A percentile compares a stretch with the other conserved stretches of the same genome.
Evolutionary conservation across 2,797 vertebrate species (phyloP).

Genomic region (Alauda arvensis): DNA sequence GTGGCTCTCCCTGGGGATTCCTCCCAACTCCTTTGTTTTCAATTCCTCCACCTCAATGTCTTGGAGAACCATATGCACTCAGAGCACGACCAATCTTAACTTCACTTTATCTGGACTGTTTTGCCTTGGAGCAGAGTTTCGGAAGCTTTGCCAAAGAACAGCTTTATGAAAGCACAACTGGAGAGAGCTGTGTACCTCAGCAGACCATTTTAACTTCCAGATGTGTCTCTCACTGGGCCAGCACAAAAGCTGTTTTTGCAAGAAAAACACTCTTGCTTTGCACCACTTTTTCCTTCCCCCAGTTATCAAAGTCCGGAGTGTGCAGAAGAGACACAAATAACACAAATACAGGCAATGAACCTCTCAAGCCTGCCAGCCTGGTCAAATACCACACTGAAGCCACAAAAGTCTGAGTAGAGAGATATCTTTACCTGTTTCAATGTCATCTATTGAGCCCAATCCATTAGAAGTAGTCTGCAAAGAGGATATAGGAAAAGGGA

Average conservation of each 20-base stretch:
- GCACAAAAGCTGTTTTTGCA: neutral
- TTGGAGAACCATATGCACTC: neutral
- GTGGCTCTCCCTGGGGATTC: accelerated
- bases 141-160: neutral
- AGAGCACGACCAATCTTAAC: neutral
- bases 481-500: neutral
- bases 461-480: slow-evolving; percentile 78
- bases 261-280: neutral
- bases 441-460: slow-evolving; percentile 83
- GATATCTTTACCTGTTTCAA: slow-evolving; percentile 79
- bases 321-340: neutral
- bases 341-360: neutral
- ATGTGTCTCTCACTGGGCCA: accelerated
- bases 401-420: neutral
- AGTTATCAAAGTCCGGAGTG: neutral
- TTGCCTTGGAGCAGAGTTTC: neutral
- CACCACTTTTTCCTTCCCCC: neutral
- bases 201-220: neutral
- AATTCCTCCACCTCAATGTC: neutral
- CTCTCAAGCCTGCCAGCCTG: neutral
- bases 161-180: neutral
- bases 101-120: slow-evolving; percentile 16
- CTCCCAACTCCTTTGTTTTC: neutral
- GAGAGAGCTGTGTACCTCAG: neutral
- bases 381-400: neutral